Conservation (phyloP, 2,113 vertebrate species). For the Pagrus major region DNA sequence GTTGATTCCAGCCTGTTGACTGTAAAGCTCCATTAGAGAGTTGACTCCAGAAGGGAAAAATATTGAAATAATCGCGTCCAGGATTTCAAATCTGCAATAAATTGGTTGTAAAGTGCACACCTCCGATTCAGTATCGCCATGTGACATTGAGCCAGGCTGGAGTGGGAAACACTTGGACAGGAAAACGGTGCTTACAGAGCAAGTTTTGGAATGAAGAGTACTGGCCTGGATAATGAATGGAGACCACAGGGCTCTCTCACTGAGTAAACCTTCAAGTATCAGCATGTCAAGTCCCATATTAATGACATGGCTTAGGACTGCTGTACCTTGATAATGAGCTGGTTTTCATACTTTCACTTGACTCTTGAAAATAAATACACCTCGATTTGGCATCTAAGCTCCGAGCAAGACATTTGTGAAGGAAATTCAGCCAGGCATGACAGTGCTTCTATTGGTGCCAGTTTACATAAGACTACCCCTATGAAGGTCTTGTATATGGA, state of each 20-base stretch:
- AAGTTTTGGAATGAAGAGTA: conserved; percentile 42
- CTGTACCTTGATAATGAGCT: neutral
- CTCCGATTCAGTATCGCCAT: conserved; percentile 32
- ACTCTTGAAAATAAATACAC: conserved; percentile 23
- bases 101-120: conserved; percentile 50
- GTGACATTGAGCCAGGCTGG: conserved; percentile 32
- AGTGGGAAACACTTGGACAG: conserved; percentile 36
- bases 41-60: conserved; percentile 20
- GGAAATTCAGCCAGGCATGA: neutral
- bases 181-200: conserved; percentile 38
- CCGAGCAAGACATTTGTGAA: neutral
- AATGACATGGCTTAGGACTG: conserved; percentile 16
- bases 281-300: conserved; percentile 15
- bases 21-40: conserved; percentile 50
- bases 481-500: no score
- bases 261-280: conserved; percentile 15
- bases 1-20: conserved; percentile 41
- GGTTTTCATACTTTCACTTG: conserved; percentile 15
- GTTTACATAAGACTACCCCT: no score
- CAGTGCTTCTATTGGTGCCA: neutral
- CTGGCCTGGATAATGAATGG: conserved; percentile 49
- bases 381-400: neutral
- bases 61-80: conserved; percentile 33
- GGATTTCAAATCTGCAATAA: conserved; percentile 40
- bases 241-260: conserved; percentile 38